These are phyloP conservation scores for Triplophysa bombifrons DNA, from an alignment of 2,797 vertebrate genomes.

Conservation along the genomic window DNA sequence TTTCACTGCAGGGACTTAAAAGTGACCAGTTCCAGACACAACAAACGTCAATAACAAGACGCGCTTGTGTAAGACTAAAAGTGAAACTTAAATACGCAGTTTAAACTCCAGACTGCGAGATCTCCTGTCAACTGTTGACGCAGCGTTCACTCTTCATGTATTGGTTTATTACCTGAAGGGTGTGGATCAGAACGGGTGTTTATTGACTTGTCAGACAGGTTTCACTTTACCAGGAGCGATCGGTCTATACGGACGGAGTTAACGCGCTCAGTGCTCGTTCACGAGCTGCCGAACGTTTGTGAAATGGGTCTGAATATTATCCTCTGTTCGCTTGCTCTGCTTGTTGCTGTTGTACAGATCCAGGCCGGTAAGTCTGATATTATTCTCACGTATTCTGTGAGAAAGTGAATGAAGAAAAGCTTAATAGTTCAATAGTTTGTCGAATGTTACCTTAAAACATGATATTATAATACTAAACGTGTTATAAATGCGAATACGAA, in stretches of 20 bases:
- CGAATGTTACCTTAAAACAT: background rate
- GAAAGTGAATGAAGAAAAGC: background rate
- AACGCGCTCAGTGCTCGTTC: background rate
- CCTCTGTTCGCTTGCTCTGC: background rate
- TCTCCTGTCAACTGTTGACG: background rate
- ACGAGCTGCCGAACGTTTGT: background rate
- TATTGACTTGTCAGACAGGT: no score
- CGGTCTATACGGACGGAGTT: background rate
- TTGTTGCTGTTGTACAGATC: background rate
- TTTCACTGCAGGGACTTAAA: no score
- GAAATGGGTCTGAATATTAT: background rate
- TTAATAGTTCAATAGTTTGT: background rate
- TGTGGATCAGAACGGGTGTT: background rate
- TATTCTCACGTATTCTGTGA: background rate
- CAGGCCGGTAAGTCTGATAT: constrained; percentile 31
- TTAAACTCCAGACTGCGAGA: background rate
- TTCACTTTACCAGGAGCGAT: no score
- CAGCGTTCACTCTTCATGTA: background rate
- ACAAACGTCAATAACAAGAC: no score
- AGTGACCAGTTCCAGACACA: no score
- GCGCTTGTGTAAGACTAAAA: no score
- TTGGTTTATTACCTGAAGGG: background rate
- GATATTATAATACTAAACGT: no score
- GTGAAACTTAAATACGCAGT: background rate
- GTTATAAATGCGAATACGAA: background rate